Evolutionary conservation across 2,113 vertebrate genomes (phyloP), one percentile per base, ranked within the genome.

Genomic region (Puntigrus tetrazona): DNA sequence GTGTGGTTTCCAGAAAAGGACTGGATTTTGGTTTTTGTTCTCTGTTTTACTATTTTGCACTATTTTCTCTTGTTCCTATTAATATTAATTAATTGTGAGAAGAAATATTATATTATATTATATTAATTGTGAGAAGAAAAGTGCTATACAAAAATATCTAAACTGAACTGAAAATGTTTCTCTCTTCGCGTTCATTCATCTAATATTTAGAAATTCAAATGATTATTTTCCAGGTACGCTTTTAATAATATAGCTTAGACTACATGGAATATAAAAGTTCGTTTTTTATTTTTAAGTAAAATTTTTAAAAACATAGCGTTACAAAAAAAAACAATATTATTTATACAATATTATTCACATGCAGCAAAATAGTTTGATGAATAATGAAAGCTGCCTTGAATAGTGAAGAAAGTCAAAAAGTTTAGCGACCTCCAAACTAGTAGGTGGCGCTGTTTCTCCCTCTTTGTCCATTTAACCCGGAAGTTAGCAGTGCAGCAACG

Each of bases 391-490:
- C 52, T 29, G 25, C 1, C 25, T 55, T 22, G 25, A n/a, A 11
- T 59, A 59, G n/a, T 27, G 57, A 27, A 59, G n/a, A 9, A 63
- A 29, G 5, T 29, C 4, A 63, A 63, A 27, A 63, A 29, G 1
- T 43, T n/a, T 4, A 31, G 6, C 27, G 34, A 0, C 43, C 65
- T 82, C 80, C 80, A 36, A 5, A 52, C 1, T 9, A 9, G 6
- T 81, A 72, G 29, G 22, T 70, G 80, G 80, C 45, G 65, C 65
- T n/a, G 18, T 9, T 11, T 22, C 13, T 13, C 59, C 5, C 3
- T 45, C 18, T 65, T 45, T 18, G 43, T 38, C 27, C 7, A 81
- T 67, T 50, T 82, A 70, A 82, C 29, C 65, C 80, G 80, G 80
- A 82, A 55, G 65, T 81, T 47, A 2, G 25, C 63, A 50, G 45